Base-by-base conservation (phyloP, 92 coral and sea anemone genomes). In the Phenganax marumi region DNA sequence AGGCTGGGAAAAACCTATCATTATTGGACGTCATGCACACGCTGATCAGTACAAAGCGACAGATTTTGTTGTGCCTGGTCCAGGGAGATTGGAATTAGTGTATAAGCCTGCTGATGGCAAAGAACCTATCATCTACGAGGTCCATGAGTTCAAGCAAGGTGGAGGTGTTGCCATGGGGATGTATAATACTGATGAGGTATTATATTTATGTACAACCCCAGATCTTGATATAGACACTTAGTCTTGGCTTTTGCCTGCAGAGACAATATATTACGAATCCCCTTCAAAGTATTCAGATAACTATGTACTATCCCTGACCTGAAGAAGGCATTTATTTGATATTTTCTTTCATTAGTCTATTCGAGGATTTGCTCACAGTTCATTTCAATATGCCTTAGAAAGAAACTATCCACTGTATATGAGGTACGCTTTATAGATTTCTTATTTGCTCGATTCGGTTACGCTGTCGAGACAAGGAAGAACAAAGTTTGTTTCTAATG, bases 21-120 rank as follows among this genome's bases (percentile, higher is more conserved):
- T 96, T 75, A 96, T 96, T 64, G 99, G 99, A 3, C 99, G 99
- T 72, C 99, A 96, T 80, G 99, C 99, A 17, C 97, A 96, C 86
- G 99, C 96, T 39, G 99, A 96, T 60, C 99, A 96, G 97, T 95
- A 95, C 81, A 95, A 87, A 81, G 98, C 98, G 54, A 92, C 97
- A 84, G 98, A 95, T 79, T 93, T 95, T 88, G 93, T 95, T 66
- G 98, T 95, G 8, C 97, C 98, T 23, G 97, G 93, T 1, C 73
- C 91, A 56, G 98, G 98, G 23, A 88, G 87, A 76, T 81, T 92
- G 60, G 91, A 89, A 66, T 71, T 95, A 50, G 77, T 90, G 1
- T 95, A 84, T 81, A 95, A 91, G n/a, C 98, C 98, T n/a, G 78
- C 89, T 54, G 90, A 92, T 75, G 97, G 98, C 39, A 65, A 93